phyloP scores from a whole-genome alignment of 2,797 vertebrate species.

The Microctenopoma steveboyesi region DNA sequence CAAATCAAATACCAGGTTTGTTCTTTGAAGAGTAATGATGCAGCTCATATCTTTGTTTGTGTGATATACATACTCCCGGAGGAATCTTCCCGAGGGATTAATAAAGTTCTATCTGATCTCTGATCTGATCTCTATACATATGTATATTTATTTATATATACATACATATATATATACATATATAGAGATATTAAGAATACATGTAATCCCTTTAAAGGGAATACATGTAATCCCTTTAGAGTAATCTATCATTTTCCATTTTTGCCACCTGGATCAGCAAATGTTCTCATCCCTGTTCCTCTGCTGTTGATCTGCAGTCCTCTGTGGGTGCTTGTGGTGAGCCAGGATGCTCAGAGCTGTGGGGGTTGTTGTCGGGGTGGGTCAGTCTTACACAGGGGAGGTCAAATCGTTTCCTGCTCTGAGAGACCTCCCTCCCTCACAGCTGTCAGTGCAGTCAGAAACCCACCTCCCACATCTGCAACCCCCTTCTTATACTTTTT shows the following conservation, averaged over 20 bases:
- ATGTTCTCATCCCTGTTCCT: conserved; percentile 9
- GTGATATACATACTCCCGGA: too few relatives aligned
- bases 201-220: neutral
- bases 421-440: conserved; percentile 82
- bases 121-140: too few relatives aligned
- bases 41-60: conserved; percentile 14
- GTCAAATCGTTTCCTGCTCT: conserved; percentile 87
- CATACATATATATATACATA: too few relatives aligned
- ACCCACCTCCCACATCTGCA: conserved; percentile 76
- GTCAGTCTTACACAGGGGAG: conserved; percentile 79
- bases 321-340: conserved; percentile 67
- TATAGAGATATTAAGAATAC: neutral
- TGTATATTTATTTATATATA: too few relatives aligned
- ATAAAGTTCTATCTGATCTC: too few relatives aligned
- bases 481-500: conserved; percentile 28
- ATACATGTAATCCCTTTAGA: neutral
- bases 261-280: conserved; percentile 18
- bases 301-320: conserved; percentile 30
- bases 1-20: neutral
- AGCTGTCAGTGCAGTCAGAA: conserved; percentile 84
- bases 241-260: neutral
- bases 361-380: conserved; percentile 75
- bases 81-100: too few relatives aligned
- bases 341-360: conserved; percentile 75
- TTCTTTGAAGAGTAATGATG: neutral